These are phyloP conservation scores for Sinodicranocentrus sp. DNA, from an alignment of 2,888 invertebrate genomes.

Conservation along the genomic window DNA sequence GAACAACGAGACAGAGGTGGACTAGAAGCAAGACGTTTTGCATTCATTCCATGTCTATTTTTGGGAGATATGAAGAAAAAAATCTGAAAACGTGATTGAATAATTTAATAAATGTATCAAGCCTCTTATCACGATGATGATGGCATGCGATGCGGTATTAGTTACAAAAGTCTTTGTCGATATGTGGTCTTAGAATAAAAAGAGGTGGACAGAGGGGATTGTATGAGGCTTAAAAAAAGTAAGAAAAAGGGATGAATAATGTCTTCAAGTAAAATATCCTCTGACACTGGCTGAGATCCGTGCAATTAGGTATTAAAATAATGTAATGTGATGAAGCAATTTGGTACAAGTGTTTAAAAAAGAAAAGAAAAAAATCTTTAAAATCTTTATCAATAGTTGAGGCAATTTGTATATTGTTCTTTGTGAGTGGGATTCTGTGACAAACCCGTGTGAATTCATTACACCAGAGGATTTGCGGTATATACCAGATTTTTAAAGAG, in stretches of 20 bases:
- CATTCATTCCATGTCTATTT: conserved; percentile 57
- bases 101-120: conserved; percentile 65
- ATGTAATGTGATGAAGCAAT: conserved; percentile 58
- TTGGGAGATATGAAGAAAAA: conserved; percentile 41
- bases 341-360: conserved; percentile 26
- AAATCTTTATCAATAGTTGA: not conserved
- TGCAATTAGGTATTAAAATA: conserved; percentile 48
- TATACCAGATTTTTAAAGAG: conserved; percentile 14
- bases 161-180: no score
- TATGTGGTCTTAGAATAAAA: not conserved
- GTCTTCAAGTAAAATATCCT: conserved; percentile 11
- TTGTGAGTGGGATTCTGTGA: no score
- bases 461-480: not conserved
- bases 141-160: not conserved
- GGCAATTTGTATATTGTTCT: no score
- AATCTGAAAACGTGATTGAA: conserved; percentile 56
- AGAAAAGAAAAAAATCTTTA: conserved; percentile 10
- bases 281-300: conserved; percentile 24
- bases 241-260: conserved; percentile 34
- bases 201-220: conserved; percentile 21
- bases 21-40: not conserved
- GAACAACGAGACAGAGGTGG: not conserved
- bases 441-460: no score
- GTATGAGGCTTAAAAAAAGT: conserved; percentile 25
- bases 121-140: conserved; percentile 45